Evolutionary conservation across 1,140 invertebrate genomes (phyloP).

Genomic region (Drosophila yakuba): DNA sequence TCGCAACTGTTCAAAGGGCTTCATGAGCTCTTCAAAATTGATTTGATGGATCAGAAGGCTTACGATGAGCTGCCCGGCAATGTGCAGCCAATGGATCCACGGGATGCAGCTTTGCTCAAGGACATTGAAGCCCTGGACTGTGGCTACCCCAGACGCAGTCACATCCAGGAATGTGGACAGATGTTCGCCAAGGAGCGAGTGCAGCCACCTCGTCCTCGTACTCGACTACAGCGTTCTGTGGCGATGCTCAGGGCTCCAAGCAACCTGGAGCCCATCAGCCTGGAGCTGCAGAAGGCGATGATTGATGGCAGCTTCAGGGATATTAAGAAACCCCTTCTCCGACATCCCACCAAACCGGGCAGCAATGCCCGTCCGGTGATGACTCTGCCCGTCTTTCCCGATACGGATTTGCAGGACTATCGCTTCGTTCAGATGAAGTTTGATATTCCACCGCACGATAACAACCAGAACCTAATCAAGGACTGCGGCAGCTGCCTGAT

Average conservation of each 20-base stretch:
- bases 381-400: slow-evolving; percentile 43
- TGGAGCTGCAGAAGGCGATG: slow-evolving; percentile 32
- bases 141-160: slow-evolving; percentile 9
- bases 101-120: slow-evolving; percentile 27
- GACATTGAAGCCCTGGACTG: slow-evolving; percentile 32
- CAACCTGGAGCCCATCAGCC: slow-evolving; percentile 5
- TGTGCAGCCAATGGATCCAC: slow-evolving; percentile 11
- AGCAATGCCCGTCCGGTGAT: slow-evolving; percentile 33
- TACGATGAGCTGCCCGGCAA: neutral
- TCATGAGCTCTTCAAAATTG: slow-evolving; percentile 37
- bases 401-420: neutral
- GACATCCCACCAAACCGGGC: slow-evolving; percentile 37
- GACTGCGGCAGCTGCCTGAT: slow-evolving; percentile 43
- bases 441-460: slow-evolving; percentile 23
- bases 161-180: slow-evolving; percentile 29
- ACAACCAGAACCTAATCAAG: slow-evolving; percentile 26
- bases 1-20: slow-evolving; percentile 35
- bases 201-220: slow-evolving; percentile 8
- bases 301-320: slow-evolving; percentile 46
- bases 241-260: neutral
- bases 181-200: slow-evolving; percentile 37
- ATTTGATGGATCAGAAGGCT: slow-evolving; percentile 31
- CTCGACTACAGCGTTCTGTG: neutral
- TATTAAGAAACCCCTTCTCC: slow-evolving; percentile 9
- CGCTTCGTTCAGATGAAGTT: slow-evolving; percentile 42